Base-by-base conservation (phyloP, 2,113 vertebrate species). In the Verasper variegatus region DNA sequence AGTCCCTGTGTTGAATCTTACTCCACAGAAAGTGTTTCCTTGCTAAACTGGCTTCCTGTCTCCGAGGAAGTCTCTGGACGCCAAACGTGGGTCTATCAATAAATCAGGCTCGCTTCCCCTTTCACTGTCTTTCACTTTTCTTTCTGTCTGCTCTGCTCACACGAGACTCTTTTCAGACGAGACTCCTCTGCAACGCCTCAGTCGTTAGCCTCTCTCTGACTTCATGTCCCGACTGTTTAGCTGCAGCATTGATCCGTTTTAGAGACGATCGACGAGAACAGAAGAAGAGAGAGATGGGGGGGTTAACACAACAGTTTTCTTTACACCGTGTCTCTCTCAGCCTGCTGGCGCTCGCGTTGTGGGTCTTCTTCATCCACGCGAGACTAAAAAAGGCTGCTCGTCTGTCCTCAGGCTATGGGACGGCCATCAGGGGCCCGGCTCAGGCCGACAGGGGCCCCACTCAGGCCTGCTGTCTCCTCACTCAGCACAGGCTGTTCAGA, bases 41-140 rank as follows among this genome's bases (percentile, higher is more conserved):
- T 20, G 60, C 69, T 63, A 51, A 78, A 63, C 24, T 60, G 68
- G 67, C 76, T 74, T 89, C 84, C 87, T 82, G 81, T 83, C 78
- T 84, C 61, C 5, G 24, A 86, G 78, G 89, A 89, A 86, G 74
- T 80, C 60, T 69, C 47, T 42, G 58, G 56, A 57, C 61, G 84
- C 84, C 80, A 89, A 74, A 80, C 31, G 64, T 31, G 4, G 24
- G 61, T 65, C 74, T 59, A 82, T 89, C 85, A 86, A 89, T 91
- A 90, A 91, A 85, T 88, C 78, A 89, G 73, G 52, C 84, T 79
- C 40, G 54, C 74, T 83, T 88, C 86, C 82, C 71, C 68, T 83
- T 86, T 84, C 66, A 73, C 64, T 15, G 68, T 82, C 73, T 78
- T 68, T 80, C 68, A 56, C 80, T 83, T 82, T 90, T 83, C 74